Evolutionary conservation across 2,888 invertebrate genomes (phyloP), one percentile per base, ranked within the genome.

Genomic region (Sialis fuliginosa): DNA sequence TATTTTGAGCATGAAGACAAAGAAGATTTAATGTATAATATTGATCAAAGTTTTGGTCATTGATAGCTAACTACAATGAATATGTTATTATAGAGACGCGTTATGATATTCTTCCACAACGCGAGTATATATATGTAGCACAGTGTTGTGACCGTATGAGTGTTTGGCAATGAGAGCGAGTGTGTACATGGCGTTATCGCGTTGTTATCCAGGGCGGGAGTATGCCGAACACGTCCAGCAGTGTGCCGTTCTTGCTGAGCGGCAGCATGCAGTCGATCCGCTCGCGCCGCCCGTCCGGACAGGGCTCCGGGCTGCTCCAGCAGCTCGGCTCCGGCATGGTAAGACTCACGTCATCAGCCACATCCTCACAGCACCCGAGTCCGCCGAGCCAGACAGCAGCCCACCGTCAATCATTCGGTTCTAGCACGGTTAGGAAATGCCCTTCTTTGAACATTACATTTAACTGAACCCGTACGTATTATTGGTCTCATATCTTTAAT

Each of bases 261-360:
- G 81, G 79, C 62, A 84, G 79, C 63, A 81, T 82, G 73, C 79
- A 77, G 68, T 80, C 79, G 59, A 77, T 82, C 64, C 68, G 80
- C 52, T 81, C 85, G 52, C 77, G 86, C 48, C 77, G 85, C 47
- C 77, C 77, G 45, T 79, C 84, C 59, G 70, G 83, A 60, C 78
- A 76, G 58, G 81, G 82, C 58, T 76, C 81, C 52, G 83, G 85
- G 53, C 69, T 91, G 51, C 70, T 91, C 55, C 89, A 90, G 62
- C 89, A 90, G 68, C 73, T 91, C 64, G 87, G 89, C 76, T 81
- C 83, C 68, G 89, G 88, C 76, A 83, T 91, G 86, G 90, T 90
- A 85, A 88, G 88, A 75, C 81, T 75, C 72, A 67, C 76, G 76
- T 67, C 74, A 72, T 72, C 74, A 70, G 61, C 69, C 68, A 63